Conservation (phyloP, 2,888 invertebrate genomes). For the Sepioteuthis lessoniana region DNA sequence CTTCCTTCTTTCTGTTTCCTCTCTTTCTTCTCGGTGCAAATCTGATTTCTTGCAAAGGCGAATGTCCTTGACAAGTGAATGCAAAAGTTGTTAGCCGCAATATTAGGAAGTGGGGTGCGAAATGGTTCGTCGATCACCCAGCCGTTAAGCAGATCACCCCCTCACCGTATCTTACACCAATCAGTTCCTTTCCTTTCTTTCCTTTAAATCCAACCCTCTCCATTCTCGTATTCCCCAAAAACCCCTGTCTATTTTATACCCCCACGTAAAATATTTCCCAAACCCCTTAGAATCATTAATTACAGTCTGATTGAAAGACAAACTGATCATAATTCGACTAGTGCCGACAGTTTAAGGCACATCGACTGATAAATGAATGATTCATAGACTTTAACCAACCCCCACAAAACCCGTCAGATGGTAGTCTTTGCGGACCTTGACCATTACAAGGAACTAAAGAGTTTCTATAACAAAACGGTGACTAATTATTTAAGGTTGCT, state of each 20-base stretch:
- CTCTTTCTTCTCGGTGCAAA: neutral
- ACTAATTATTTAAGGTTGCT: neutral
- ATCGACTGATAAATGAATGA: neutral
- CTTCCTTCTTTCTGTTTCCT: neutral
- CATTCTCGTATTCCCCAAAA: neutral
- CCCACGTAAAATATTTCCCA: neutral
- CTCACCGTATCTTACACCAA: neutral
- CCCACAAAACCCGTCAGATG: neutral
- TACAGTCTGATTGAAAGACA: neutral
- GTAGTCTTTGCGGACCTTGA: neutral
- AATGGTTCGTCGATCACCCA: neutral
- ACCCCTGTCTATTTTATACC: neutral
- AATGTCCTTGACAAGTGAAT: no score
- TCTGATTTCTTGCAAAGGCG: no score
- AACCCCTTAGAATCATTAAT: neutral
- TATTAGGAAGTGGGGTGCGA: neutral
- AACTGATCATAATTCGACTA: neutral
- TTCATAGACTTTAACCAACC: neutral
- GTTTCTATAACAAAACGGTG: neutral
- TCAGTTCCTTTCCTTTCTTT: neutral
- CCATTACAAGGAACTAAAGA: neutral
- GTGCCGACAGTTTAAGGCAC: neutral
- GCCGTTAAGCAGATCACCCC: neutral
- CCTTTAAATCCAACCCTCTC: neutral
- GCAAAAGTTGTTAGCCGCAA: neutral